Base-by-base conservation (phyloP, 2,113 vertebrate genomes). In the Fulmarus glacialis region DNA sequence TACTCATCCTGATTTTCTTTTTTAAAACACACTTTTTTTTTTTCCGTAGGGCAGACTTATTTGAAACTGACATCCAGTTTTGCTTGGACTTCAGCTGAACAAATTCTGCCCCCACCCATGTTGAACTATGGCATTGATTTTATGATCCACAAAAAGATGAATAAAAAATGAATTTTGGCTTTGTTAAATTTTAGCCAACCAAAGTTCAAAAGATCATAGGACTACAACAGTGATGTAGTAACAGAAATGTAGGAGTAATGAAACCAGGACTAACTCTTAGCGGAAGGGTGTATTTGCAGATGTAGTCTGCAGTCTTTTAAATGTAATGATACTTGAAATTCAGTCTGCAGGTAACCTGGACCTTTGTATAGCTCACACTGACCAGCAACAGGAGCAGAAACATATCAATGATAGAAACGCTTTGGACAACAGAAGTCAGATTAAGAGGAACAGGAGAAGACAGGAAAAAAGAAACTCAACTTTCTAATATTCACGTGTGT, bases 41-140 rank as follows among this genome's bases (percentile, higher is more conserved):
- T 50, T n/a, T 11, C 9, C 0, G 0, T 45, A n/a, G 8, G 2
- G 1, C 15, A 70, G 16, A 15, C 2, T 70, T 56, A 50, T 66
- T 58, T 47, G 50, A n/a, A 60, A 13, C 30, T 66, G 50, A 42
- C 13, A 47, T 30, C 77, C 38, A 45, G 15, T 71, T 87, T 93
- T 81, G 7, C 34, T 58, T 62, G 8, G 59, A 55, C 10, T 82
- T 81, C n/a, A 62, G 38, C 12, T 47, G 55, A 79, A 88, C 2
- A 59, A 64, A 68, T 40, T 93, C 27, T 75, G 4, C 2, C 21
- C 6, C 17, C 2, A 27, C 4, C n/a, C 10, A 13, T 21, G 18
- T 2, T 48, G 81, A 83, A 70, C 43, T 40, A 43, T 8, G 4
- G 3, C 21, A 86, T 52, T 78, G 40, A 73, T 81, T 83, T 78